A percentile compares a stretch with the other conserved stretches of the same genome.
phyloP scores from a whole-genome alignment of 2,113 vertebrate genomes.

The Furnarius figulus region DNA sequence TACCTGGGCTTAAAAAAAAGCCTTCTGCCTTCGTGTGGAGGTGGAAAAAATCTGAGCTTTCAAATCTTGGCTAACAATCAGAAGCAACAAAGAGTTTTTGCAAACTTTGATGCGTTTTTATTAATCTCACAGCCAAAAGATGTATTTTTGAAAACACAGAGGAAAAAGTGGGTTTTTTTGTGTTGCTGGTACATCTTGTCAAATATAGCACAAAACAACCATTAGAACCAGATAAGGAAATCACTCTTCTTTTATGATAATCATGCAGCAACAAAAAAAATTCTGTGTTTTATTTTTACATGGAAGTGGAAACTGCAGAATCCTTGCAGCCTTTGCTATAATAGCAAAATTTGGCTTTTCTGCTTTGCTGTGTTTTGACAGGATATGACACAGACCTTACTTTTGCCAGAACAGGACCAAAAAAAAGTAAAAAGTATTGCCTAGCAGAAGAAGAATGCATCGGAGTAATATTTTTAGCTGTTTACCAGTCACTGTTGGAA shows the following conservation, averaged over 20 bases:
- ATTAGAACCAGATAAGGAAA: neutral
- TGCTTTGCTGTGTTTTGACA: neutral
- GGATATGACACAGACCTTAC: constrained; percentile 32
- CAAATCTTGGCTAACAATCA: neutral
- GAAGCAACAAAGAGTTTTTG: neutral
- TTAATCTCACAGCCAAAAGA: neutral
- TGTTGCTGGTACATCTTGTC: neutral
- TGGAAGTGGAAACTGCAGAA: neutral
- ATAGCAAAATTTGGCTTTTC: neutral
- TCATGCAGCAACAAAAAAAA: neutral
- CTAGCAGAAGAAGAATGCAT: constrained; percentile 23
- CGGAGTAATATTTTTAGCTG: constrained; percentile 40
- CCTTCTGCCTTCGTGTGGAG: neutral
- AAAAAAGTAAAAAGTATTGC: neutral
- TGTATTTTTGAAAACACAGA: neutral
- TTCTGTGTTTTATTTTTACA: neutral
- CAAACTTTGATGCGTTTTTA: neutral
- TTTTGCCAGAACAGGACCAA: neutral
- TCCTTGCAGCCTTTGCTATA: neutral
- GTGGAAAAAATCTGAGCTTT: neutral
- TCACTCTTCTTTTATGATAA: neutral
- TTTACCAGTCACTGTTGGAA: constrained; percentile 20
- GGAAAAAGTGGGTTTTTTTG: neutral
- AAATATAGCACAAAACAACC: neutral
- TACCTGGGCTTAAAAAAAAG: neutral